Evolutionary conservation across 2,113 vertebrate genomes (phyloP), one percentile per base, ranked within the genome.

Genomic region (Labeo rohita): DNA sequence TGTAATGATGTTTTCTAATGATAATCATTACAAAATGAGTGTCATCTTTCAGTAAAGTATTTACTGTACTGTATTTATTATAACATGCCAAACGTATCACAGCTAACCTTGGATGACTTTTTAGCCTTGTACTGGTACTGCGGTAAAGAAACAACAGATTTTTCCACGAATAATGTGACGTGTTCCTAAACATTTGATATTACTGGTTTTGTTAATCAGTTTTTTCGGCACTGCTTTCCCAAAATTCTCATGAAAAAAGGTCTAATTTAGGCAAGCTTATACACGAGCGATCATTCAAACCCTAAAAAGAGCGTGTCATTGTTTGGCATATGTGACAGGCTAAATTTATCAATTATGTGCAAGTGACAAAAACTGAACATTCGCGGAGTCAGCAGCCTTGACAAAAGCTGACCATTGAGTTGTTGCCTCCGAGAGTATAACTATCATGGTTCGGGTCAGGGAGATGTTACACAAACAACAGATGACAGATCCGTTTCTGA

Each of bases 401-500:
- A 54, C 77, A 75, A 52, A 61, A 54, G 72, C 84, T 54, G 61
- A 43, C 77, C 77, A 80, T 15, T 45, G 36, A 21, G n/a, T 34
- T 47, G 39, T 65, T 65, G 61, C 78, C 43, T 80, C 23, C 21
- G 21, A 65, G 78, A 61, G 77, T 23, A 65, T 43, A 49, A 65
- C 59, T 65, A 49, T 65, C 16, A 80, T 18, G 43, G 59, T 80
- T 65, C 59, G 13, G 79, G 49, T 80, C 79, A 65, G 43, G 61
- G 59, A 80, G 79, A 80, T 65, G 79, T 65, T 80, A 34, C 59
- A 66, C 59, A 80, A 80, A 80, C 79, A 80, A 80, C 79, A 80
- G 21, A 80, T 16, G 78, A 80, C 59, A 65, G 59, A 80, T 80
- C 4, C n/a, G 59, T 65, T 80, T 65, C 36, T 49, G n/a, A 80